Evolutionary conservation across 2,113 vertebrate genomes (phyloP).

Genomic region (Apteryx mantelli): DNA sequence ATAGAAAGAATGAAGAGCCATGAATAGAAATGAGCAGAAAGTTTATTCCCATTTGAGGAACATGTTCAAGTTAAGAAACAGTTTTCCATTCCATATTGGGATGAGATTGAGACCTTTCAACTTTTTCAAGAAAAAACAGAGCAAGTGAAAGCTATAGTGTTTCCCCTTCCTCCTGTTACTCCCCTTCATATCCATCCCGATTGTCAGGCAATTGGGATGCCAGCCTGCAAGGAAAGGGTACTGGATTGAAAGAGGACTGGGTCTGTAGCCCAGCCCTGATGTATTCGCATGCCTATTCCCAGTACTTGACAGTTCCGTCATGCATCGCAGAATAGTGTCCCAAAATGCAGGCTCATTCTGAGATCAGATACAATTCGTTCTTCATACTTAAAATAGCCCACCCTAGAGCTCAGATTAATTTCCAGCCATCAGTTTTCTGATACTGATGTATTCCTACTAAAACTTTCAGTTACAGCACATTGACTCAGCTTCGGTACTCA

Average conservation of each 20-base stretch:
- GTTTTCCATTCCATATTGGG: conserved; percentile 42
- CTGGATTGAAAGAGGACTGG: neutral
- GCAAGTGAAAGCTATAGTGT: neutral
- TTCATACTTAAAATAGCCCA: neutral
- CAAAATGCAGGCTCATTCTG: neutral
- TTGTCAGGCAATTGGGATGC: neutral
- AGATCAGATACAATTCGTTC: conserved; percentile 25
- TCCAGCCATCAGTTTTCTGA: neutral
- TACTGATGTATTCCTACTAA: neutral
- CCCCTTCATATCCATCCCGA: neutral
- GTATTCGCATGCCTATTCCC: neutral
- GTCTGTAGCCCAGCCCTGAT: neutral
- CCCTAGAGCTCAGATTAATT: neutral
- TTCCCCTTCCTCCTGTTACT: neutral
- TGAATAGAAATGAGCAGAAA: conserved; percentile 18
- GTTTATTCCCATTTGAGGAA: conserved; percentile 5
- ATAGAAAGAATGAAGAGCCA: conserved; percentile 8
- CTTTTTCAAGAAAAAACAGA: neutral
- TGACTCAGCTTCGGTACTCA: neutral
- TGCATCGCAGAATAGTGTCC: neutral
- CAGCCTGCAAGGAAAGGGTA: neutral
- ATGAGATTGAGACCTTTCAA: neutral
- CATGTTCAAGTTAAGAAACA: neutral
- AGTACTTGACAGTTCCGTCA: neutral
- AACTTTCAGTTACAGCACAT: neutral